phyloP scores from a whole-genome alignment of 2,797 vertebrate species.

The Dromococcyx pavoninus region DNA sequence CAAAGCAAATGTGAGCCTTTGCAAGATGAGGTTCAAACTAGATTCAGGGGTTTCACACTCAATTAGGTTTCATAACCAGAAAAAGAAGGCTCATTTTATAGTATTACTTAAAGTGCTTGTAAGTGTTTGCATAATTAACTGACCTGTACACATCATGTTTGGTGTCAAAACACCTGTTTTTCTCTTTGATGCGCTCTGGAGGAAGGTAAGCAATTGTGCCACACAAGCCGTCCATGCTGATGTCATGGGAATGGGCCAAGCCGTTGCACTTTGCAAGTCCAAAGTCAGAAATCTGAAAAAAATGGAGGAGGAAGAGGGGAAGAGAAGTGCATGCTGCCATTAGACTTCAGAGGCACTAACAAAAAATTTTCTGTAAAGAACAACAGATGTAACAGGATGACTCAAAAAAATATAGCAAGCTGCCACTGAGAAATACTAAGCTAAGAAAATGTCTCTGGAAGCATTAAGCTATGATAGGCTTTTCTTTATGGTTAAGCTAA shows the following conservation, averaged over 20 bases:
- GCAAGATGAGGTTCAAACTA: background rate
- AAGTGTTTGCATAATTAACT: background rate
- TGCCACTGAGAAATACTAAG: background rate
- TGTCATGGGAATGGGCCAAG: conserved; percentile 90
- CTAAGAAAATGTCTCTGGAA: background rate
- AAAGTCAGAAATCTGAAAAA: conserved; percentile 92
- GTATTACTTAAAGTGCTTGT: background rate
- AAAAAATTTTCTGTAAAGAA: background rate
- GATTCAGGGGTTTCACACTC: background rate
- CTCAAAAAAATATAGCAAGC: background rate
- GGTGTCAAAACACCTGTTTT: conserved; percentile 92
- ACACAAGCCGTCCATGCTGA: conserved; percentile 95
- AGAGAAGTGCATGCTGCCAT: background rate
- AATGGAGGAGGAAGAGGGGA: background rate
- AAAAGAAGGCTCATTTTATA: background rate
- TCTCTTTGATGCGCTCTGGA: conserved; percentile 95
- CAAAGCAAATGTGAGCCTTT: background rate
- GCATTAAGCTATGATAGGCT: background rate
- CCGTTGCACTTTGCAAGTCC: conserved; percentile 96
- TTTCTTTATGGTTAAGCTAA: background rate
- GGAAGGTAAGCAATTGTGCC: conserved; percentile 97
- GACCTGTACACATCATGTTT: conserved; percentile 98
- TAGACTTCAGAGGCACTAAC: background rate
- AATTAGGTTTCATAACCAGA: background rate
- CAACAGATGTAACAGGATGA: background rate